These are phyloP conservation scores for Sander vitreus DNA, from an alignment of 2,113 vertebrate species.

Conservation along the genomic window DNA sequence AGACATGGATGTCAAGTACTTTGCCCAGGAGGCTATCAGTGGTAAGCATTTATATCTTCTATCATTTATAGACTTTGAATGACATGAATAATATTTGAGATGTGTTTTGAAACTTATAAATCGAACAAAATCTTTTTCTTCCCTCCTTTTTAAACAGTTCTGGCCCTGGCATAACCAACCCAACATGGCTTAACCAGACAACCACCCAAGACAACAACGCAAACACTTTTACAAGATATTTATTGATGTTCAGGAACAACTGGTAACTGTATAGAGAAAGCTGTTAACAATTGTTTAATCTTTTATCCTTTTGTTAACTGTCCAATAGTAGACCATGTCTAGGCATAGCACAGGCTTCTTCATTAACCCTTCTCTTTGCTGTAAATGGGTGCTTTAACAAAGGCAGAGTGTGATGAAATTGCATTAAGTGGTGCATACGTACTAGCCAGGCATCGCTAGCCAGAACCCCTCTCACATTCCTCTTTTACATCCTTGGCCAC, in stretches of 20 bases:
- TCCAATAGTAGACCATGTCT: conserved; percentile 62
- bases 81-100: not conserved
- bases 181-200: conserved; percentile 56
- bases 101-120: not conserved
- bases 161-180: conserved; percentile 85
- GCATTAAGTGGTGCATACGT: conserved; percentile 74
- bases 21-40: conserved; percentile 93
- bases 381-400: conserved; percentile 72
- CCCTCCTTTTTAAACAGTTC: conserved; percentile 76
- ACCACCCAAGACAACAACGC: conserved; percentile 61
- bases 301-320: conserved; percentile 54
- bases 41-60: conserved; percentile 76
- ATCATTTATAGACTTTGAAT: not conserved
- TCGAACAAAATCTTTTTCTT: too few species aligned
- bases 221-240: conserved; percentile 84
- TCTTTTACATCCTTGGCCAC: conserved; percentile 33
- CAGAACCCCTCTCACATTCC: conserved; percentile 70
- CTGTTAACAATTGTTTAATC: conserved; percentile 70
- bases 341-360: conserved; percentile 55
- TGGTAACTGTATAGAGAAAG: conserved; percentile 81
- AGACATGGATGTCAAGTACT: conserved; percentile 94
- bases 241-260: conserved; percentile 86
- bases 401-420: conserved; percentile 57
- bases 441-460: conserved; percentile 51
- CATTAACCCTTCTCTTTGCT: conserved; percentile 59